These are phyloP conservation scores for Halcyon leucocephala DNA, from an alignment of 2,797 vertebrate genomes.

Conservation along the genomic window DNA sequence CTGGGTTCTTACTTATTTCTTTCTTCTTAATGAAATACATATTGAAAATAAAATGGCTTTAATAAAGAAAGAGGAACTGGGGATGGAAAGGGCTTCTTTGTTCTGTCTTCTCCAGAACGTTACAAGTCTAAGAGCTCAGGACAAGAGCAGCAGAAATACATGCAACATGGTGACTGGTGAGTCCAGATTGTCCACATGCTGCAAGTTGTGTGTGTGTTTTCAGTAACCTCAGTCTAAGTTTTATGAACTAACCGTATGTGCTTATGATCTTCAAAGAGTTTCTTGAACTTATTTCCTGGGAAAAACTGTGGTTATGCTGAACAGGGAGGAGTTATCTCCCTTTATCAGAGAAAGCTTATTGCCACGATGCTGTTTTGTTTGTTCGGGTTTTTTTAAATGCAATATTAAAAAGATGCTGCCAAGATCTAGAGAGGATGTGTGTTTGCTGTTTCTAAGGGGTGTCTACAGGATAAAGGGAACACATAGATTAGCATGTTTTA, in stretches of 20 bases:
- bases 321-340: not conserved
- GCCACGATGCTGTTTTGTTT: not conserved
- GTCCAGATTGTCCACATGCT: conserved; percentile 77
- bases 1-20: not conserved
- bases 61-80: conserved; percentile 71
- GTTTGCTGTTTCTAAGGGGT: not conserved
- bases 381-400: not conserved
- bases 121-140: conserved; percentile 81
- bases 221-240: conserved; percentile 65
- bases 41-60: conserved; percentile 26
- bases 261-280: conserved; percentile 9
- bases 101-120: conserved; percentile 82
- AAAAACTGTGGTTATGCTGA: not conserved
- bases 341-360: not conserved
- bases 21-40: not conserved
- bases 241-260: conserved; percentile 61
- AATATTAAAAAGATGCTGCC: not conserved
- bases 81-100: conserved; percentile 81
- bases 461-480: not conserved
- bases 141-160: conserved; percentile 81
- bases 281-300: conserved; percentile 23
- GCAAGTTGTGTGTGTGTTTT: conserved; percentile 72
- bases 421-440: not conserved
- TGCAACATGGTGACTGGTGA: conserved; percentile 81
- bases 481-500: not conserved